Evolutionary conservation across 2,888 invertebrate species (phyloP), one percentile per base, ranked within the genome.

Genomic region (Alloplasta piceator): DNA sequence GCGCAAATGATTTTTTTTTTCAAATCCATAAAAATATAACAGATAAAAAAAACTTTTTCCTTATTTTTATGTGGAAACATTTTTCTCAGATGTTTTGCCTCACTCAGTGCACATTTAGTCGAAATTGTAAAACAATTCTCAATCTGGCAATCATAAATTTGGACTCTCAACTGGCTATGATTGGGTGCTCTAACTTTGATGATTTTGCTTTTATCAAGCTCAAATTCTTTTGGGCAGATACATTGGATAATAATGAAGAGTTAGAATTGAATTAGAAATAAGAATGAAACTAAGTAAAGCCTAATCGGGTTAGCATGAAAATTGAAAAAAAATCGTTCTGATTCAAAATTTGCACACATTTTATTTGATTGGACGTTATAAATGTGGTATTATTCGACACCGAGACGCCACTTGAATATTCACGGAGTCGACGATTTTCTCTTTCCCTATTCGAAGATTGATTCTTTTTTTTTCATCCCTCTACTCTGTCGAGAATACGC

Each of bases 321-420:
- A 71, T n/a, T n/a, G n/a, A 14, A 14, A 26, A 46, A 12, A 6
- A 38, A n/a, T 50, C 5, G 50, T 46, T 10, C n/a, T 50, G 46
- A n/a, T 39, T 5, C 26, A 50, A 12, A 9, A 14, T n/a, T n/a
- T n/a, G n/a, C n/a, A n/a, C n/a, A n/a, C n/a, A n/a, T n/a, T n/a
- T n/a, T n/a, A n/a, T n/a, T n/a, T n/a, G 9, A 7, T 16, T 9
- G 12, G 12, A 9, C 10, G 36, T 48, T 26, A 55, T 55, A 61
- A 41, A 52, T 63, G 12, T n/a, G 9, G 39, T 41, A 72, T 72
- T 41, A 16, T 56, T 52, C 72, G 55, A 52, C 14, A 36, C 43
- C 52, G 38, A 10, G 63, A 60, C 61, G 52, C 61, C 50, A 39
- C 61, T 41, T 50, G 60, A 41, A 10, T 61, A 50, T 52, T 50